These are phyloP conservation scores for Bos javanicus DNA, from an alignment of 2,113 vertebrate species.

Conservation along the genomic window DNA sequence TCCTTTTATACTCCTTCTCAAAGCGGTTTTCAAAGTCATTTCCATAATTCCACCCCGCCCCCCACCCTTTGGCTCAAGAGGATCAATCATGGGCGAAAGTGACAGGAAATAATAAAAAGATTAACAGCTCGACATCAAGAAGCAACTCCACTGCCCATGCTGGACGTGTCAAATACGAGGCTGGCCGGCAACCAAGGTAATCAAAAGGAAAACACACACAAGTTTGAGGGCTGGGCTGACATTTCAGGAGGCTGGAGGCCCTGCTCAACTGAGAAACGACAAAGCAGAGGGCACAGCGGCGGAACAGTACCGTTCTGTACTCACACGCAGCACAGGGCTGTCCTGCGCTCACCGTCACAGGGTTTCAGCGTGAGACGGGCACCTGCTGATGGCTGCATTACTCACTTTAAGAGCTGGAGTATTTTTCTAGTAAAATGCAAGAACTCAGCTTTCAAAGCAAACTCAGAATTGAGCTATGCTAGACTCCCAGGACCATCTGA, in stretches of 20 bases:
- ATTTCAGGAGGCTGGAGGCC: conserved; percentile 32
- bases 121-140: conserved; percentile 48
- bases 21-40: conserved; percentile 9
- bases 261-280: background rate
- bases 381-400: background rate
- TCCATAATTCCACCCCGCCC: background rate
- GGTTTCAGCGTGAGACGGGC: background rate
- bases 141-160: background rate
- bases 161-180: background rate
- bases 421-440: background rate
- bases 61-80: background rate
- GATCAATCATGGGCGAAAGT: conserved; percentile 12
- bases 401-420: background rate
- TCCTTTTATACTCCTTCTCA: background rate
- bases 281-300: background rate
- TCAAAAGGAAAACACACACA: conserved; percentile 18
- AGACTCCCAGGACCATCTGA: background rate
- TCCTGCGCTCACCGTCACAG: background rate
- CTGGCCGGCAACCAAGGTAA: conserved; percentile 59
- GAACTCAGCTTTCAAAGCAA: background rate
- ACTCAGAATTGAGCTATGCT: background rate
- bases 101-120: conserved; percentile 68
- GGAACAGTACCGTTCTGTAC: background rate
- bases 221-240: conserved; percentile 1
- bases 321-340: rapidly evolving